Conservation (phyloP, 2,797 vertebrate species). For the Fringilla coelebs region DNA sequence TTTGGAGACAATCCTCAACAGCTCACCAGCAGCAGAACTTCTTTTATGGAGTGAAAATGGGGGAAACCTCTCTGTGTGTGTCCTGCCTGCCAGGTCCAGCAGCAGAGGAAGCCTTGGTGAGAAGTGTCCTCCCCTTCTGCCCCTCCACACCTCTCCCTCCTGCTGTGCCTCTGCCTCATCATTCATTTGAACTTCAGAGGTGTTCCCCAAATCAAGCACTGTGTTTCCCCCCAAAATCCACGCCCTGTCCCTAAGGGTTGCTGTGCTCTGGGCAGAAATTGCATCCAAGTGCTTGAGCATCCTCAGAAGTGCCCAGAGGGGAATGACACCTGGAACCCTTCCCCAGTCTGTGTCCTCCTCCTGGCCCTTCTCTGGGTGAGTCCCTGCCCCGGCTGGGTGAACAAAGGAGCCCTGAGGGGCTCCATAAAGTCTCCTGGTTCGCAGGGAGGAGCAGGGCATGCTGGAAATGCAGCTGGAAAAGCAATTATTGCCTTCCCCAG, state of each 20-base stretch:
- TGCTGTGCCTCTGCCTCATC: neutral
- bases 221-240: neutral
- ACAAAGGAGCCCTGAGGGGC: neutral
- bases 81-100: neutral
- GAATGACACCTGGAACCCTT: neutral
- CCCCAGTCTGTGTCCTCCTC: neutral
- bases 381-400: neutral
- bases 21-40: neutral
- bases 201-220: too few species aligned
- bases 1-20: conserved; percentile 10
- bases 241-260: neutral
- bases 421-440: neutral
- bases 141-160: neutral
- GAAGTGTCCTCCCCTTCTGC: neutral
- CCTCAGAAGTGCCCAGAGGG: neutral
- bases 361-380: neutral
- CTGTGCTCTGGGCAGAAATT: neutral
- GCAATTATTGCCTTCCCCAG: neutral
- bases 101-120: neutral
- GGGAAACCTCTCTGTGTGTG: neutral
- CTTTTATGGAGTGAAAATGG: neutral
- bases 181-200: neutral
- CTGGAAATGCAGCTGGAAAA: conserved; percentile 15
- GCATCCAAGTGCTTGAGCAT: neutral
- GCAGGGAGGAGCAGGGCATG: neutral